Evolutionary conservation across 2,888 invertebrate genomes (phyloP), one percentile per base, ranked within the genome.

Genomic region (Bugulina stolonifera): DNA sequence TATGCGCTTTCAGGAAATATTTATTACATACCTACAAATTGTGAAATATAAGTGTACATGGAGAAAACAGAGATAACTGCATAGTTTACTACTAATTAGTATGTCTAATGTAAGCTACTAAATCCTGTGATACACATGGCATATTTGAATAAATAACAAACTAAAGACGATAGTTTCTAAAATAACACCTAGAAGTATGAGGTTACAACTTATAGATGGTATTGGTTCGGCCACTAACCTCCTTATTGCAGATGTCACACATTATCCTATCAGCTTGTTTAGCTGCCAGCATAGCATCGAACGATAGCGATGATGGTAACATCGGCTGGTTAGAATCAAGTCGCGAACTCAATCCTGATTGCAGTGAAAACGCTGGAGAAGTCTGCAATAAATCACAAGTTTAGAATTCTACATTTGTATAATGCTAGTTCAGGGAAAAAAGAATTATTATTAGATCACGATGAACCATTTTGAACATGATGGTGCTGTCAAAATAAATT

Each of bases 1-100:
- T 97, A 87, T 99, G 99, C 0, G 97, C 98, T 84, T 97, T 94
- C 91, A 99, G 93, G 86, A 99, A 99, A 84, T 99, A 99, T 85
- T 99, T 99, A 87, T 99, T 99, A 87, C 98, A 99, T 78, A 99
- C 87, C 64, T 64, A n/a, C 18, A 18, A 43, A 43, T 43, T 43
- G 43, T 10, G 18, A 43, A 43, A 43, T 43, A 43, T 43, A 43
- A 43, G 18, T 18, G 5, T 43, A 43, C 18, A 18, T 10, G 5
- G 43, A 43, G 43, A 5, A 43, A 5, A 43, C 43, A 43, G 18
- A 18, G 18, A n/a, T n/a, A n/a, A n/a, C n/a, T n/a, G n/a, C n/a
- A 43, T 43, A 43, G 43, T 18, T 18, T 43, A 43, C 5, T 43
- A 18, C 43, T 43, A 43, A 43, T 43, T 43, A 43, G 43, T 10